These are phyloP conservation scores for Arctopsyche grandis DNA, from an alignment of 1,140 invertebrate species.

Conservation along the genomic window DNA sequence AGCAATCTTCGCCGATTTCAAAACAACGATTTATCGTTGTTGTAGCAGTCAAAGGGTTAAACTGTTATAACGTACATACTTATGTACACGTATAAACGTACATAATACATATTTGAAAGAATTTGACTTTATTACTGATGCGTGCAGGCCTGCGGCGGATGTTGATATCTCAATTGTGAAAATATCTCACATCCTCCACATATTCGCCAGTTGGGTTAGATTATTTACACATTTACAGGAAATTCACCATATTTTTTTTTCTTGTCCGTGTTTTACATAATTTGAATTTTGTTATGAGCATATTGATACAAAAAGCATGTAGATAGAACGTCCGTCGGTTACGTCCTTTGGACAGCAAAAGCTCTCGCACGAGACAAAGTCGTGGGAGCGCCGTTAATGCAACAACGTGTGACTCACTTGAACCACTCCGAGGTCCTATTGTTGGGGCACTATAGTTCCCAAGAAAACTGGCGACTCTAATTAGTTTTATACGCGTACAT, in stretches of 20 bases:
- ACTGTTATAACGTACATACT: neutral
- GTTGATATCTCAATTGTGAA: slow-evolving; percentile 32
- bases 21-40: too few relatives aligned
- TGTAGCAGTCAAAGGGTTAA: too few relatives aligned
- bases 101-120: neutral
- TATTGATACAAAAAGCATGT: neutral
- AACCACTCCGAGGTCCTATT: slow-evolving; percentile 3
- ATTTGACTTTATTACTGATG: neutral
- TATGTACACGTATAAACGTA: neutral
- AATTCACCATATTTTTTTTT: neutral
- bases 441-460: neutral
- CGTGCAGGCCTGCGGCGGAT: slow-evolving; percentile 1
- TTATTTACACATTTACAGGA: slow-evolving; percentile 11
- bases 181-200: slow-evolving; percentile 30
- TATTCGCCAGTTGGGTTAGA: slow-evolving; percentile 6
- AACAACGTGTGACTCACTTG: slow-evolving; percentile 16
- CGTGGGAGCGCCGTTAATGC: slow-evolving; percentile 14
- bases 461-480: slow-evolving; percentile 5
- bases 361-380: neutral
- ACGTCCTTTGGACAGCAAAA: neutral
- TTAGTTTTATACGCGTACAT: neutral
- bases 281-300: neutral
- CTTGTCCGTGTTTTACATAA: neutral
- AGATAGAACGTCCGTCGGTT: neutral
- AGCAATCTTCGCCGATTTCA: too few relatives aligned